phyloP scores from a whole-genome alignment of 2,113 vertebrate species.

The Meriones unguiculatus region DNA sequence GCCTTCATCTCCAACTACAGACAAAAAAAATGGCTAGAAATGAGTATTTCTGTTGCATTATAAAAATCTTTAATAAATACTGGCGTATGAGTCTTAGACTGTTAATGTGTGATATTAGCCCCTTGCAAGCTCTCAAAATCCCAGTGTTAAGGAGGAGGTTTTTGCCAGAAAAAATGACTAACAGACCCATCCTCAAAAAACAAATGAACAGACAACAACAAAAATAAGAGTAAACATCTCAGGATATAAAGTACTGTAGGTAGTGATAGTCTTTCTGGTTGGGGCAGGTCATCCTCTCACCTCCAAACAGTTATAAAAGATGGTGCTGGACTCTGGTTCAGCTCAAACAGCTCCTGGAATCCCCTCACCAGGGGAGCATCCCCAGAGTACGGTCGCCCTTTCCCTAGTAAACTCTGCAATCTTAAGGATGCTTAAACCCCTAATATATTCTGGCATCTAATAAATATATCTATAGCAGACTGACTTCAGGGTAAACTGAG shows the following conservation, averaged over 20 bases:
- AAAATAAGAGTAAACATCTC: neutral
- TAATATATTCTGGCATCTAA: neutral
- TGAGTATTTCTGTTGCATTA: neutral
- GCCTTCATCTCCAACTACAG: neutral
- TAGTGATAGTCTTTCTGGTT: neutral
- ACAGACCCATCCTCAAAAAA: neutral
- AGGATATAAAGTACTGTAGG: neutral
- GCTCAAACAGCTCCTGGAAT: neutral
- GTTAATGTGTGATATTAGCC: neutral
- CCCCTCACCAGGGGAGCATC: no score
- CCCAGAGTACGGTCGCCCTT: neutral
- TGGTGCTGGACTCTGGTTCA: neutral
- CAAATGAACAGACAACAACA: no score
- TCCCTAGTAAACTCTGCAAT: no score
- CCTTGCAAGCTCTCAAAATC: neutral
- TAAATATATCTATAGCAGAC: neutral
- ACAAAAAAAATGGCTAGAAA: neutral
- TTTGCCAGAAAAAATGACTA: neutral
- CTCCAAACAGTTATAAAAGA: neutral
- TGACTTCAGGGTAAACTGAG: neutral
- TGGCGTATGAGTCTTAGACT: neutral
- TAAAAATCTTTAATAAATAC: neutral
- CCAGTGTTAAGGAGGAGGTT: neutral
- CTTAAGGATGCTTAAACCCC: neutral
- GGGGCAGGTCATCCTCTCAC: neutral